Conservation (phyloP, 2,113 vertebrate genomes). For the Todiramphus saurophagus region DNA sequence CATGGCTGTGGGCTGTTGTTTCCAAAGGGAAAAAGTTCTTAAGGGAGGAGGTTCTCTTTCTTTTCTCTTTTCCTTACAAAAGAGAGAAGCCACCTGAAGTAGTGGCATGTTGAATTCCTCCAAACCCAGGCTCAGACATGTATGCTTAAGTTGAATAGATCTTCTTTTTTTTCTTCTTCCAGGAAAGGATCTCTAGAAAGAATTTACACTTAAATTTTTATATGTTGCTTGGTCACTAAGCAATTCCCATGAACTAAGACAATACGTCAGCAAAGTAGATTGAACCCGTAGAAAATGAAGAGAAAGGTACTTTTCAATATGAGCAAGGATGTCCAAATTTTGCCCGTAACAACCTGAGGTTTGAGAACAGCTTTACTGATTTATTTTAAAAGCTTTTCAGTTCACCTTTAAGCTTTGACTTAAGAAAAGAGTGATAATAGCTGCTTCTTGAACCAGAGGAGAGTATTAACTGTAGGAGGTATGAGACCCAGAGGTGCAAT, state of each 20-base stretch:
- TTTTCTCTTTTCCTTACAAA: not conserved
- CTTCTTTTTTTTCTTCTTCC: not conserved
- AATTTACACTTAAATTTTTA: not conserved
- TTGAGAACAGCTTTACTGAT: conserved; percentile 42
- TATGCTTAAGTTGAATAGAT: not conserved
- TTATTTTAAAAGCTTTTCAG: conserved; percentile 65
- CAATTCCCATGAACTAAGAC: not conserved
- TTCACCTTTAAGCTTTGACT: conserved; percentile 69
- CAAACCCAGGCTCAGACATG: not conserved
- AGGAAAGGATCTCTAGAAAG: not conserved
- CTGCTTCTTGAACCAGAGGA: conserved; percentile 41
- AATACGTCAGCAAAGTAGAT: not conserved
- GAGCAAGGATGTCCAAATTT: conserved; percentile 22
- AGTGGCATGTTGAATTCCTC: not conserved
- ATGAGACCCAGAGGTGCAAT: conserved; percentile 50
- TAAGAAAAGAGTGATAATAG: conserved; percentile 47
- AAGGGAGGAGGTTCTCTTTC: not conserved
- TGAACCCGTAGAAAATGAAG: not conserved
- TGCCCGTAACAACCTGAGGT: conserved; percentile 1
- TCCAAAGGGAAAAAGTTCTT: conserved; percentile 7
- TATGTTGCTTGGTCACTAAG: not conserved
- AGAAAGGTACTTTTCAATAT: not conserved
- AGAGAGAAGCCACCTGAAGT: not conserved
- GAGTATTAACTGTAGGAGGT: conserved; percentile 50
- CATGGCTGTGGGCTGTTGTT: not conserved